Percentiles rank a stretch among this genome's conserved stretches.
Conservation (phyloP, 1,140 invertebrate genomes). For the Macrocentrus cingulum region DNA sequence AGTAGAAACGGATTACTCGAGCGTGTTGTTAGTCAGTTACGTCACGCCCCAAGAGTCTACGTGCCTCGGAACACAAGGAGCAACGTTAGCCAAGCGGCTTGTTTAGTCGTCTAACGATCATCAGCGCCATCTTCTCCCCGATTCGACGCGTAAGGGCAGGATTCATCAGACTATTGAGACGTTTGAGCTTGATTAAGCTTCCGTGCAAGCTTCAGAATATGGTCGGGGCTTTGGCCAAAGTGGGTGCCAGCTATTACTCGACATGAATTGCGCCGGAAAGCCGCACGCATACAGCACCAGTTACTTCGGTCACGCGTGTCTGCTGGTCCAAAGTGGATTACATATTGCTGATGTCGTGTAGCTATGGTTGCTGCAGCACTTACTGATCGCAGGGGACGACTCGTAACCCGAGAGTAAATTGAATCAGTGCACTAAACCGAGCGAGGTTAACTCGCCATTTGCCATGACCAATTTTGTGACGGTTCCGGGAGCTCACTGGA, state of each 20-base stretch:
- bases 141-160: no score
- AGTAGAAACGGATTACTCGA: conserved; percentile 34
- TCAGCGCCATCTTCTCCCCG: neutral
- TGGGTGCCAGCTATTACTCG: conserved; percentile 21
- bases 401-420: neutral
- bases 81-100: neutral
- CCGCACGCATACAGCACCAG: conserved; percentile 35
- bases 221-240: conserved; percentile 8
- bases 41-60: conserved; percentile 31
- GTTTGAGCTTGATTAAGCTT: no score
- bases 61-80: conserved; percentile 24
- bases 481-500: no score
- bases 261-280: conserved; percentile 23
- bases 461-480: conserved; percentile 6
- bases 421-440: conserved; percentile 1
- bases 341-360: conserved; percentile 30
- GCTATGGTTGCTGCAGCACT: conserved; percentile 5
- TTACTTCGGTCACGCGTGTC: neutral
- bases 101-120: conserved; percentile 14
- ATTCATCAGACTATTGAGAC: no score
- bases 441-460: neutral
- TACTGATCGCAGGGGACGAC: neutral
- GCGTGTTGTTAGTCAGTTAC: conserved; percentile 34
- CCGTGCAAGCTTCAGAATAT: no score
- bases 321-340: conserved; percentile 42